Evolutionary conservation across 1,140 invertebrate genomes (phyloP), one percentile per base, ranked within the genome.

Genomic region (Asobara japonica): DNA sequence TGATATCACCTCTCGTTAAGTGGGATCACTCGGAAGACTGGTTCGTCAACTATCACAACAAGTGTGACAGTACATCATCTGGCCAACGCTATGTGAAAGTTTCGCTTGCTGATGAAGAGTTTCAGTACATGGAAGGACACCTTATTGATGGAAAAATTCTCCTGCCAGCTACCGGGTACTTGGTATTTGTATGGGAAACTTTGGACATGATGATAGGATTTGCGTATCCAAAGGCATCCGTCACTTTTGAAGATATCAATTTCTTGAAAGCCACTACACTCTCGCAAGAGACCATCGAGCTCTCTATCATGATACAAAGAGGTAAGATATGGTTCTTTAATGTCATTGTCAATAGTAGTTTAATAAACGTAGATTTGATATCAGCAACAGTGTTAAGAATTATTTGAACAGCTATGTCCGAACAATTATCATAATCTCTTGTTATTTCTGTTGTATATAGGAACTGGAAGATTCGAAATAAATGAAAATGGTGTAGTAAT

Each of bases 1-100:
- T 93, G 88, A 88, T 95, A 18, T 90, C 91, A 1, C 90, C 93
- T 11, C 80, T 92, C 0, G 87, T 95, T 0, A 91, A 92, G 73
- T 99, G 97, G 97, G 95, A 98, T 80, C 97, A 99, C 83, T 91
- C 91, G 7, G 92, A 95, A 74, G 90, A 92, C 74, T 94, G 91
- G 91, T 92, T 89, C 69, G 91, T 92, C 2, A 91, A 90, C 1
- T 87, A 88, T 3, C 92, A 90, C 74, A 87, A 86, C 20, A 86
- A 88, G 41, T 90, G 90, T 80, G 89, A 90, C 69, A 92, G 90
- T 79, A 89, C 91, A 71, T 89, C 89, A 70, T 90, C 89, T 8
- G 91, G 92, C 1, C 92, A 94, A 76, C 85, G 92, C 62, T 83
- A 84, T 0, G 87, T 93, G 10, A 82, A 88, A 18, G 86, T 93